These are phyloP conservation scores for Labeo catla DNA, from an alignment of 2,113 vertebrate species.

Conservation along the genomic window DNA sequence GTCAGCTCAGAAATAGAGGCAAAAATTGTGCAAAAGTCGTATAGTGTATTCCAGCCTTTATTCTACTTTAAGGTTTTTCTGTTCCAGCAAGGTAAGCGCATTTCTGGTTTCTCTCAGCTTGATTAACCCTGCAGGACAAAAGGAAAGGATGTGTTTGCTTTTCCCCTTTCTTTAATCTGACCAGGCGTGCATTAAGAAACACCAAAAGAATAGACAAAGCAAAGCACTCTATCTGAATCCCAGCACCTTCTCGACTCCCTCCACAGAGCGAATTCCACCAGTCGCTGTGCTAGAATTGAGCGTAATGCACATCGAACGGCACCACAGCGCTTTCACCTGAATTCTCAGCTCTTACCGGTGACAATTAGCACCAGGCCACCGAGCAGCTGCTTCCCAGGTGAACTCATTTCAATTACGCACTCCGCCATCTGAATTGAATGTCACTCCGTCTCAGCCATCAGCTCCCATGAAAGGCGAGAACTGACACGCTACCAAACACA, in stretches of 20 bases:
- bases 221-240: neutral
- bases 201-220: neutral
- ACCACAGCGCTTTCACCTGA: neutral
- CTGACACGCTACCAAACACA: conserved; percentile 52
- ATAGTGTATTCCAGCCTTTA: neutral
- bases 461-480: conserved; percentile 63
- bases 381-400: conserved; percentile 71
- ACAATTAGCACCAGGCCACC: conserved; percentile 61
- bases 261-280: neutral
- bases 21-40: neutral
- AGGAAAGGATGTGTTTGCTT: conserved; percentile 13
- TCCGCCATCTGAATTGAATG: conserved; percentile 68
- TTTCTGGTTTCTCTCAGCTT: neutral
- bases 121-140: neutral
- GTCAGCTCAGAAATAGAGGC: neutral
- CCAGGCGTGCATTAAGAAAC: conserved; percentile 29
- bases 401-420: conserved; percentile 74
- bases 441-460: conserved; percentile 68
- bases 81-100: too few species aligned
- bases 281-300: neutral
- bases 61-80: neutral
- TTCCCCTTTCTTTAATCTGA: conserved; percentile 17
- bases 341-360: conserved; percentile 45
- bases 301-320: neutral
- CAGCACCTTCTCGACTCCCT: neutral